phyloP scores from a whole-genome alignment of 2,797 vertebrate genomes.

The Notamacropus eugenii region DNA sequence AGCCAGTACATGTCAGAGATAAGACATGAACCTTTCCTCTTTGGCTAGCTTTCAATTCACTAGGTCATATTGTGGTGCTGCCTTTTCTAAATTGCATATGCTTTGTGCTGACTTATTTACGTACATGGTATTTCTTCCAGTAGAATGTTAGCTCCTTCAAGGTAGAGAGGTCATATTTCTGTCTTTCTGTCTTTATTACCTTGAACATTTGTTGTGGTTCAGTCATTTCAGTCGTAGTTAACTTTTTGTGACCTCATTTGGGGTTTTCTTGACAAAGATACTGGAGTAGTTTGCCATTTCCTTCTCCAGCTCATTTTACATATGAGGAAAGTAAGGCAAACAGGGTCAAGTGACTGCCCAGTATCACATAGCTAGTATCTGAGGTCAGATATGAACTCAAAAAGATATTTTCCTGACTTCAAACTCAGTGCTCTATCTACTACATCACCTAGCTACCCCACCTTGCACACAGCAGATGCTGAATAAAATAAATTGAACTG shows the following conservation, averaged over 20 bases:
- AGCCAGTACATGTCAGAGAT: background rate
- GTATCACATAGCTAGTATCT: background rate
- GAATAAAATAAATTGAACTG: background rate
- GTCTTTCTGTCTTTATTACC: background rate
- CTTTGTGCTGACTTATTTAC: background rate
- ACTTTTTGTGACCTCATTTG: background rate
- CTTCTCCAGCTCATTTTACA: background rate
- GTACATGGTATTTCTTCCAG: background rate
- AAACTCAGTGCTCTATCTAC: background rate
- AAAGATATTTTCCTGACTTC: background rate
- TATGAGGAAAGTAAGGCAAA: background rate
- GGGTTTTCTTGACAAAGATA: background rate
- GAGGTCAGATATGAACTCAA: background rate
- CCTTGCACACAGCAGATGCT: background rate
- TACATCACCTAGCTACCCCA: background rate
- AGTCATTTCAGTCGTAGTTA: background rate
- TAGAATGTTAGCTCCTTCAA: background rate
- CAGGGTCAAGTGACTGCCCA: background rate
- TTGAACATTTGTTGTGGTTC: background rate
- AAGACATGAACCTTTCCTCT: background rate
- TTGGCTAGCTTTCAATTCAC: background rate
- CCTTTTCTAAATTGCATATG: background rate
- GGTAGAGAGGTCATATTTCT: background rate
- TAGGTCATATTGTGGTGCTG: background rate
- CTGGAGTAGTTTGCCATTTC: background rate